phyloP scores from a whole-genome alignment of 1,140 invertebrate species.

The Heliconius congener region DNA sequence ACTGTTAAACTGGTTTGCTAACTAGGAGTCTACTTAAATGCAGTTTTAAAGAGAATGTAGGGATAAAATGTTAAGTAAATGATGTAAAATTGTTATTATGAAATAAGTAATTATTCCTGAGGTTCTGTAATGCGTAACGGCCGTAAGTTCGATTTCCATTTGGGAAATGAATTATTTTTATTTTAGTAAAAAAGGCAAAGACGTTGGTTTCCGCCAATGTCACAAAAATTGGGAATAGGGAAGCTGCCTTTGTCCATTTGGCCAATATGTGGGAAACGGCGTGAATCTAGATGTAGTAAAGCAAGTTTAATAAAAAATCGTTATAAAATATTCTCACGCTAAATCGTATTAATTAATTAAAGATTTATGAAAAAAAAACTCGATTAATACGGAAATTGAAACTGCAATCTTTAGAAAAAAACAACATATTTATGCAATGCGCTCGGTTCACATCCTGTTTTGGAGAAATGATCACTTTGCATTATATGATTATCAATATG shows the following conservation, averaged over 20 bases:
- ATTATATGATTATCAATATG: neutral
- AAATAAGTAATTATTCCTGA: no score
- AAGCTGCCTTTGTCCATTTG: no score
- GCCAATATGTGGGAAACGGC: no score
- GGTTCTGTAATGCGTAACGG: no score
- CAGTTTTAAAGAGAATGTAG: neutral
- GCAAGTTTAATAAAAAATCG: neutral
- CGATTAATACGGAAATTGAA: neutral
- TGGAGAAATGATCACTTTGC: neutral
- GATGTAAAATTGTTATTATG: no score
- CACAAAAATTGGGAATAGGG: no score
- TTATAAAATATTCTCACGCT: neutral
- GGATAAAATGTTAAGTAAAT: no score
- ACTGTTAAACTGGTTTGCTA: slow-evolving; percentile 13
- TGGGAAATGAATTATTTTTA: no score
- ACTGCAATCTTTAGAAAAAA: neutral
- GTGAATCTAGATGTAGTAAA: no score
- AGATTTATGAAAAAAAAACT: neutral
- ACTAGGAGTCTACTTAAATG: neutral
- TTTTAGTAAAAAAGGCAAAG: no score
- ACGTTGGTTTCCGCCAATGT: no score
- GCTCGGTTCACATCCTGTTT: neutral
- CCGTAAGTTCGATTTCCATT: no score
- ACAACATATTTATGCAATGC: neutral
- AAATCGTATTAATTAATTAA: neutral